Evolutionary conservation across 2,888 invertebrate genomes (phyloP).

Genomic region (Mesorhabditis belari): DNA sequence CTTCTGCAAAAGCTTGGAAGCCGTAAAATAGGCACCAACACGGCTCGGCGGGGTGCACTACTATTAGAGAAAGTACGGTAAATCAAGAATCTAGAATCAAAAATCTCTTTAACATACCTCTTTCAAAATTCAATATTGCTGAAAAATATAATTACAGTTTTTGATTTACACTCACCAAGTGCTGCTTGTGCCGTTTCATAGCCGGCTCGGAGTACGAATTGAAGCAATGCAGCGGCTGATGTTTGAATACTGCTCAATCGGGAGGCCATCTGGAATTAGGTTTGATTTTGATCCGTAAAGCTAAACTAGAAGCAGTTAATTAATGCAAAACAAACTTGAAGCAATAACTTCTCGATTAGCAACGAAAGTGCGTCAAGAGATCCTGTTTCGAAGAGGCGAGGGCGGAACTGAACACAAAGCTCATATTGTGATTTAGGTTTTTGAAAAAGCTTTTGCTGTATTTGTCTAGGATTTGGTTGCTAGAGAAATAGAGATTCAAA

Average conservation of each 20-base stretch:
- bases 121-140: not conserved
- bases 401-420: slow-evolving; percentile 35
- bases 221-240: slow-evolving; percentile 48
- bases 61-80: too few relatives aligned
- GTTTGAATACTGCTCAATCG: slow-evolving; percentile 43
- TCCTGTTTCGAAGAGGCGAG: slow-evolving; percentile 40
- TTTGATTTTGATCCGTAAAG: not conserved
- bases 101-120: not conserved
- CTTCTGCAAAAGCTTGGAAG: too few relatives aligned
- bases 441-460: too few relatives aligned
- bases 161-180: slow-evolving; percentile 11
- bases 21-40: too few relatives aligned
- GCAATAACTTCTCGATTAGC: slow-evolving; percentile 41
- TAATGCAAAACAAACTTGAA: too few relatives aligned
- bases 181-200: slow-evolving; percentile 37
- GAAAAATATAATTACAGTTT: not conserved
- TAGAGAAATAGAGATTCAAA: too few relatives aligned
- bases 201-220: slow-evolving; percentile 43
- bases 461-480: too few relatives aligned
- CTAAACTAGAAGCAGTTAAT: too few relatives aligned
- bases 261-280: slow-evolving; percentile 30
- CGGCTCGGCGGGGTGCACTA: too few relatives aligned
- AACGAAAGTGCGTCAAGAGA: slow-evolving; percentile 43
- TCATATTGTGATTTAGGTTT: too few relatives aligned
- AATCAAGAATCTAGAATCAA: too few relatives aligned